Percentiles rank a stretch among this genome's conserved stretches.
Evolutionary conservation across 2,113 vertebrate species (phyloP).

Genomic region (Macrotus californicus): DNA sequence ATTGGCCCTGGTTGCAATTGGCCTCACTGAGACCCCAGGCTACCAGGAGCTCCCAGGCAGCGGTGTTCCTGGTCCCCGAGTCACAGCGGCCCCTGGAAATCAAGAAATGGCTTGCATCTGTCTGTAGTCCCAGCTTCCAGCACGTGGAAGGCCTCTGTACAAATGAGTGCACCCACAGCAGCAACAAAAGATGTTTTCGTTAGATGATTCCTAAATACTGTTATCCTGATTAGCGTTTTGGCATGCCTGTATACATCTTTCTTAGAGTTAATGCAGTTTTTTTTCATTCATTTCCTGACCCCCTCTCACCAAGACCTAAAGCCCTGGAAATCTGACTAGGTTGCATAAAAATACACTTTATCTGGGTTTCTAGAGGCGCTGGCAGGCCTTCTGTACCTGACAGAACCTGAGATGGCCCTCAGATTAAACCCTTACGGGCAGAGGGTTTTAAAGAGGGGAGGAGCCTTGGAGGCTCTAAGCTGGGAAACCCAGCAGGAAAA

Average conservation of each 20-base stretch:
- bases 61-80: neutral
- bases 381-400: neutral
- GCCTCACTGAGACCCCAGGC: neutral
- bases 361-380: neutral
- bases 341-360: neutral
- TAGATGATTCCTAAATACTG: neutral
- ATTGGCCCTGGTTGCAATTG: neutral
- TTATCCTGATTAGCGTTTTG: neutral
- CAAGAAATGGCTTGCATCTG: neutral
- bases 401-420: neutral
- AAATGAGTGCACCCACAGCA: neutral
- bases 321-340: neutral
- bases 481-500: neutral
- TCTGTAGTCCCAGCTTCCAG: neutral
- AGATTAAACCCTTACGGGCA: neutral
- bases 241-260: neutral
- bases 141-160: neutral
- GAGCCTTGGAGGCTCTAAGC: neutral
- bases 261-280: neutral
- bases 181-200: neutral
- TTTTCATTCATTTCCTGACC: neutral
- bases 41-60: neutral
- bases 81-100: neutral
- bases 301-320: constrained; percentile 1
- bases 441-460: neutral